Conservation (phyloP, 2,888 invertebrate genomes). For the Pterobdella sp. region DNA sequence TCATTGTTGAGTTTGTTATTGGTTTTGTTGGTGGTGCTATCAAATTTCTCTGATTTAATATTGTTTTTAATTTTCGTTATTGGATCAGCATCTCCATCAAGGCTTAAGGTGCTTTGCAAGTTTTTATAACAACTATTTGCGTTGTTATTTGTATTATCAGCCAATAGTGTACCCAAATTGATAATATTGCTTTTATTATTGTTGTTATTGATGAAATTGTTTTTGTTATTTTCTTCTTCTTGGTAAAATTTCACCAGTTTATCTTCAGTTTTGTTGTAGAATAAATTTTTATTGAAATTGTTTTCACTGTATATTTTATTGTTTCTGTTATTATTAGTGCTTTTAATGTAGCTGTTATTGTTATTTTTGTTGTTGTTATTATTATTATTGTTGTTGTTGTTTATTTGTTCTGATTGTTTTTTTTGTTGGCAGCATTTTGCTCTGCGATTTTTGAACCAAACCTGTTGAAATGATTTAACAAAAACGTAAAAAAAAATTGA, state of each 20-base stretch:
- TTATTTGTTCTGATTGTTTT: not conserved
- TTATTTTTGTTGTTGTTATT: not conserved
- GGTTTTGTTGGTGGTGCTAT: too few species aligned
- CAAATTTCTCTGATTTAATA: too few species aligned
- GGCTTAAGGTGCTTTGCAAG: too few species aligned
- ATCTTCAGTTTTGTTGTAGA: not conserved
- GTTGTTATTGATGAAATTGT: not conserved
- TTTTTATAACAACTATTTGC: not conserved
- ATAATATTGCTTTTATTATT: not conserved
- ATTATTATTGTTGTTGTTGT: not conserved
- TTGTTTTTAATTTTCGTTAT: too few species aligned
- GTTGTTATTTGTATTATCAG: not conserved
- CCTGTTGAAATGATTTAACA: not conserved
- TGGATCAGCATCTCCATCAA: too few species aligned
- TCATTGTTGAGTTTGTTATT: too few species aligned
- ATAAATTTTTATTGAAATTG: not conserved
- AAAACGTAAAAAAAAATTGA: too few species aligned
- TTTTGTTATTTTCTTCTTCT: not conserved
- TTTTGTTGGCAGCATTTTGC: conserved; percentile 12
- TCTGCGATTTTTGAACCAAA: conserved; percentile 9
- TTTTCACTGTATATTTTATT: not conserved
- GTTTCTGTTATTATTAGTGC: not conserved
- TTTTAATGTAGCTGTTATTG: not conserved
- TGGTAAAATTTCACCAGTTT: not conserved
- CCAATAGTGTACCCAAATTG: not conserved